phyloP scores from a whole-genome alignment of 2,888 invertebrate species.

The Drosophila nr. perissopoda region DNA sequence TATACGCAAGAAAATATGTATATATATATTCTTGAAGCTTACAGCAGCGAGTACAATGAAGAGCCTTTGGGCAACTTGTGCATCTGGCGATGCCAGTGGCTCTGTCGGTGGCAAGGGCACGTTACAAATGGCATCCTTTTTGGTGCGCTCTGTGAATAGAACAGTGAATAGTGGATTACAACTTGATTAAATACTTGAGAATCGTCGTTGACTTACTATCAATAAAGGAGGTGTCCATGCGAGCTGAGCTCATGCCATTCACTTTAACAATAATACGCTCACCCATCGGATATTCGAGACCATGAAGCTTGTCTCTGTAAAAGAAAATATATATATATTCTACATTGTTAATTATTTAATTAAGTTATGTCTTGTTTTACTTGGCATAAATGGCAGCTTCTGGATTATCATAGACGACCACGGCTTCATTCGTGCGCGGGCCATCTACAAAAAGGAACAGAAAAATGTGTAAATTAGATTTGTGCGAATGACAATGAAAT shows the following conservation, averaged over 20 bases:
- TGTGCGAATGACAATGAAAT: not conserved
- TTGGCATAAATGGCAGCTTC: slow-evolving; percentile 88
- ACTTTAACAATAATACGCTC: slow-evolving; percentile 88
- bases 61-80: slow-evolving; percentile 88
- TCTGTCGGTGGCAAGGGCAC: slow-evolving; percentile 89
- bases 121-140: slow-evolving; percentile 86
- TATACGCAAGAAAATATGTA: not conserved
- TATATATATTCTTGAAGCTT: slow-evolving; percentile 24
- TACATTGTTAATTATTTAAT: not conserved
- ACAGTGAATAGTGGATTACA: not conserved
- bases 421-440: slow-evolving; percentile 86
- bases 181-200: too few species aligned
- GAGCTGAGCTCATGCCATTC: slow-evolving; percentile 81
- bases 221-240: slow-evolving; percentile 82
- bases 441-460: slow-evolving; percentile 70
- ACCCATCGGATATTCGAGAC: slow-evolving; percentile 96
- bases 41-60: slow-evolving; percentile 87
- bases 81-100: slow-evolving; percentile 89
- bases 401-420: slow-evolving; percentile 89
- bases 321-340: slow-evolving; percentile 1
- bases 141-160: slow-evolving; percentile 73
- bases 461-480: not conserved
- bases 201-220: slow-evolving; percentile 72
- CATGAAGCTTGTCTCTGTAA: slow-evolving; percentile 93
- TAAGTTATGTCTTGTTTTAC: slow-evolving; percentile 50